phyloP scores from a whole-genome alignment of 1,140 invertebrate species.

The Drosophila insularis region DNA sequence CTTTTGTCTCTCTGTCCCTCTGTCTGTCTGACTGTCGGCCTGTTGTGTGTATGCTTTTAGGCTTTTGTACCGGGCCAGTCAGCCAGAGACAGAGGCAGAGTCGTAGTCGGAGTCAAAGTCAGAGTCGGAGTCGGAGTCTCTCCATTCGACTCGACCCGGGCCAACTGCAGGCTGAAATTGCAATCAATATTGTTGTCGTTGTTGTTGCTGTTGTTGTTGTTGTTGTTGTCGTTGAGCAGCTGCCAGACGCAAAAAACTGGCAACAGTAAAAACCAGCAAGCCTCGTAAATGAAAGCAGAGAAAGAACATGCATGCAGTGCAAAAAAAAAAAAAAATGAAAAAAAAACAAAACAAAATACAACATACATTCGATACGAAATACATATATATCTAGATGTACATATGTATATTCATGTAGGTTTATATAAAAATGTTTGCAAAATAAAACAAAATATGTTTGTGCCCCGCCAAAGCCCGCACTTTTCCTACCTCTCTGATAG shows the following conservation, averaged over 20 bases:
- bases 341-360: constrained; percentile 20
- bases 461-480: neutral
- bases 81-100: constrained; percentile 26
- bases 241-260: constrained; percentile 75
- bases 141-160: constrained; percentile 16
- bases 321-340: constrained; percentile 48
- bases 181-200: constrained; percentile 75
- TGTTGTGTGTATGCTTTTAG: constrained; percentile 69
- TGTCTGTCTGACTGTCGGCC: constrained; percentile 23
- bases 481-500: neutral
- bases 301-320: constrained; percentile 51
- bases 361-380: constrained; percentile 24
- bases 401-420: neutral
- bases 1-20: constrained; percentile 37
- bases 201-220: constrained; percentile 37
- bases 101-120: too few species aligned
- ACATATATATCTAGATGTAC: neutral
- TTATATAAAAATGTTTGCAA: constrained; percentile 47
- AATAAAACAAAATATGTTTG: constrained; percentile 56
- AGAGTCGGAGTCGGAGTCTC: neutral
- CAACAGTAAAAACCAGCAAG: constrained; percentile 76
- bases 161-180: constrained; percentile 68
- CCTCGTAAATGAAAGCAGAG: constrained; percentile 66
- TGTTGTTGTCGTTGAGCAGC: constrained; percentile 58
- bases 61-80: constrained; percentile 67